Percentiles rank a stretch among this genome's conserved stretches.
phyloP scores from a whole-genome alignment of 1,140 invertebrate genomes.

The Diabrotica undecimpunctata region DNA sequence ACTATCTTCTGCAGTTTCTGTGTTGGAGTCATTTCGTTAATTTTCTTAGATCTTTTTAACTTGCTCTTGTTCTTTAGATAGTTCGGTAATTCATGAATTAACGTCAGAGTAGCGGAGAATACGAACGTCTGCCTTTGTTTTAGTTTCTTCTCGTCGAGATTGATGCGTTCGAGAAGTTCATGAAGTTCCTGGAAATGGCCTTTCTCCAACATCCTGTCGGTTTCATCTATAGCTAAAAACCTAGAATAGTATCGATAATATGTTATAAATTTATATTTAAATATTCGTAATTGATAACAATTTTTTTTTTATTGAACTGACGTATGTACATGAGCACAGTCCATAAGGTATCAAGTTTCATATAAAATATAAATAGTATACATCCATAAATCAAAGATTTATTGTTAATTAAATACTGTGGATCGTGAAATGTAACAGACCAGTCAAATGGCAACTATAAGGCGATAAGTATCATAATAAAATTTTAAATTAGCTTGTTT shows the following conservation, averaged over 20 bases:
- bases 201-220: conserved; percentile 95
- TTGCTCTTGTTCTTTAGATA: conserved; percentile 66
- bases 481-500: too few relatives aligned
- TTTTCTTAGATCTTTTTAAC: conserved; percentile 54
- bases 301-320: too few relatives aligned
- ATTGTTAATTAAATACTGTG: too few relatives aligned
- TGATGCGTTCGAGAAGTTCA: conserved; percentile 76
- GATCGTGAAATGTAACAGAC: too few relatives aligned
- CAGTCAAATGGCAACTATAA: too few relatives aligned
- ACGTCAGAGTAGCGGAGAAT: conserved; percentile 95
- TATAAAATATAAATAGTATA: too few relatives aligned
- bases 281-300: too few relatives aligned
- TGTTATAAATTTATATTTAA: too few relatives aligned
- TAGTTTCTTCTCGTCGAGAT: conserved; percentile 59
- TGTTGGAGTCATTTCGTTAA: conserved; percentile 62
- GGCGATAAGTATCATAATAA: too few relatives aligned
- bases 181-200: conserved; percentile 94
- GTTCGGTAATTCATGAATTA: conserved; percentile 79
- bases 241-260: conserved; percentile 53
- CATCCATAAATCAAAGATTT: too few relatives aligned
- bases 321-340: too few relatives aligned
- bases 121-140: conserved; percentile 85
- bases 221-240: conserved; percentile 95
- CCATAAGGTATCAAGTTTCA: too few relatives aligned
- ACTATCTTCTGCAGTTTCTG: conserved; percentile 72